Evolutionary conservation across 2,888 invertebrate species (phyloP).

Genomic region (Brenthis hecate): DNA sequence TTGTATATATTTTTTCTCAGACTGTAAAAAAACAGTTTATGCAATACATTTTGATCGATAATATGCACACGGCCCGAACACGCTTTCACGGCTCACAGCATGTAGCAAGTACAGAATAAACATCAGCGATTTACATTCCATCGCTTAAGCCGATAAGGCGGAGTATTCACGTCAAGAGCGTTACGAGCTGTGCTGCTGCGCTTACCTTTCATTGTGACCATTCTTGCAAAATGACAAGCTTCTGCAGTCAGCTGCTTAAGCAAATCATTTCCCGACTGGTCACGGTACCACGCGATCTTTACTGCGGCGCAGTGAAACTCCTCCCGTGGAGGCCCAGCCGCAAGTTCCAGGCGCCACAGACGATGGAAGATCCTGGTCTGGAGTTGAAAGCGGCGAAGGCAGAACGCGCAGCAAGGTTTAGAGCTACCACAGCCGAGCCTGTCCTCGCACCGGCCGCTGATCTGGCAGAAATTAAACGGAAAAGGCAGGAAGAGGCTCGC

Average conservation of each 20-base stretch:
- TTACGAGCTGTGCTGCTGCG: conserved; percentile 50
- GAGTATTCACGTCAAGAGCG: conserved; percentile 60
- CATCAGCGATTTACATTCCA: conserved; percentile 41
- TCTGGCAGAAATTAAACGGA: conserved; percentile 79
- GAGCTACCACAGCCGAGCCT: conserved; percentile 77
- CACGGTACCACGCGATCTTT: conserved; percentile 54
- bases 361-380: conserved; percentile 81
- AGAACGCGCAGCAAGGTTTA: conserved; percentile 83
- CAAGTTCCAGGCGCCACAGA: conserved; percentile 84
- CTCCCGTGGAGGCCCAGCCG: conserved; percentile 86
- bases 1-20: conserved; percentile 14
- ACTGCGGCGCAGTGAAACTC: conserved; percentile 83
- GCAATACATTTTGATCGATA: conserved; percentile 38
- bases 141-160: conserved; percentile 55
- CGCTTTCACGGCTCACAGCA: conserved; percentile 65
- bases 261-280: conserved; percentile 58
- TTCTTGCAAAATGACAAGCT: conserved; percentile 54
- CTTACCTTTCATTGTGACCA: conserved; percentile 50
- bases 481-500: conserved; percentile 84
- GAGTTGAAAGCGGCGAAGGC: conserved; percentile 85
- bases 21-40: conserved; percentile 22
- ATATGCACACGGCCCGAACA: conserved; percentile 42
- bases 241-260: conserved; percentile 40
- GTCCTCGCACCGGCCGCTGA: conserved; percentile 76
- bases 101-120: conserved; percentile 60